Evolutionary conservation across 1,140 invertebrate species (phyloP).

Genomic region (Dinoponera quadriceps): DNA sequence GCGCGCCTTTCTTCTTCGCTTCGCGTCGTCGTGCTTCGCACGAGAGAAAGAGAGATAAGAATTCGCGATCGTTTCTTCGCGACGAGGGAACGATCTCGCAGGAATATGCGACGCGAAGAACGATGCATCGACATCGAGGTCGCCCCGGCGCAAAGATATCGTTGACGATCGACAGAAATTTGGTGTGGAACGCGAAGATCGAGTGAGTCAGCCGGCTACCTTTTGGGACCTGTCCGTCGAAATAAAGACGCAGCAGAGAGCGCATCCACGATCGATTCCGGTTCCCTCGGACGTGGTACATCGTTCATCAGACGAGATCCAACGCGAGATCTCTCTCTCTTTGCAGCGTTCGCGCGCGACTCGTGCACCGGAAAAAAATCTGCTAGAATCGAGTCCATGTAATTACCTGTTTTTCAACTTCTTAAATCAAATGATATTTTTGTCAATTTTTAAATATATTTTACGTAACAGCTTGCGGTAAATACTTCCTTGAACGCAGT

Average conservation of each 20-base stretch:
- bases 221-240: slow-evolving; percentile 31
- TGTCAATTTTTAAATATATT: too few species aligned
- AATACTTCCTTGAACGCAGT: too few species aligned
- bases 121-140: slow-evolving; percentile 12
- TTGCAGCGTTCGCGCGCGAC: not conserved
- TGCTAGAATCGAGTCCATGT: too few species aligned
- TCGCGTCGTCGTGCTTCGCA: slow-evolving; percentile 1
- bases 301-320: slow-evolving; percentile 3
- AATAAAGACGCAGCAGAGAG: not conserved
- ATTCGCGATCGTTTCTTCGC: slow-evolving; percentile 14
- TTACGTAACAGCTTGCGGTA: too few species aligned
- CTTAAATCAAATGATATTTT: too few species aligned
- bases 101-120: not conserved
- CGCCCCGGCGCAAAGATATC: not conserved
- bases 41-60: not conserved
- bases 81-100: slow-evolving; percentile 27
- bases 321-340: not conserved
- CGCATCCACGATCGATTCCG: slow-evolving; percentile 13
- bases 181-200: not conserved
- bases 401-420: too few species aligned
- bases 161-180: slow-evolving; percentile 6
- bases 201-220: not conserved
- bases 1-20: slow-evolving; percentile 10
- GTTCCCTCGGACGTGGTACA: slow-evolving; percentile 12
- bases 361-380: too few species aligned